Base-by-base conservation (phyloP, 2,888 invertebrate genomes). In the Spodoptera exigua region DNA sequence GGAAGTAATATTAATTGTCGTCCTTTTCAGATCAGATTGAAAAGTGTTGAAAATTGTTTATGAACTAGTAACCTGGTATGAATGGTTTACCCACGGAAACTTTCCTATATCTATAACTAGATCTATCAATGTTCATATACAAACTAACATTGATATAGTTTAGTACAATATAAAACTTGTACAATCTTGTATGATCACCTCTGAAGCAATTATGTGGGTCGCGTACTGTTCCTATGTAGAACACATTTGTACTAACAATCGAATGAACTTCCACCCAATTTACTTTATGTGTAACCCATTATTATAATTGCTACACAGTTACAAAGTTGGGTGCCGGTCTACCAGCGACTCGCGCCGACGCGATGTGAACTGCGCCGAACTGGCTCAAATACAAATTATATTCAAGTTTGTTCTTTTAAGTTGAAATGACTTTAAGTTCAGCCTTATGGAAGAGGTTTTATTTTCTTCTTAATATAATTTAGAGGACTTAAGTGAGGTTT, bases 231-330 rank as follows among this genome's bases (percentile, higher is more conserved):
- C 77, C 78, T 76, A 78, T 69, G 74, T 79, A 73, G 77, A 85
- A 82, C 85, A 87, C 84, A 82, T 84, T 86, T 80, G 80, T 77
- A 83, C 80, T 82, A 83, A 87, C 84, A 87, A 88, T 88, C 86
- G 80, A 86, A 87, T 86, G 81, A 88, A 86, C 84, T 89, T 89
- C 87, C 87, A 82, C 80, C 78, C 87, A 91, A 89, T 90, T 90
- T 83, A 86, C 84, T 89, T 90, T 86, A 90, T 87, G 87, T 87
- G 85, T 87, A 86, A 86, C 79, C 88, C 87, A 90, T 92, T 91
- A 91, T 88, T 83, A 86, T 91, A 90, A 91, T 91, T 90, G 89
- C 83, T 84, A 76, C 74, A 84, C 82, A 81, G 86, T 89, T 87
- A 76, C 83, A 80, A 89, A 91, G 85, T 89, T 83, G 79, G 73